A percentile compares a stretch with the other conserved stretches of the same genome.
phyloP scores from a whole-genome alignment of 2,797 vertebrate genomes.

The Scyliorhinus canicula region DNA sequence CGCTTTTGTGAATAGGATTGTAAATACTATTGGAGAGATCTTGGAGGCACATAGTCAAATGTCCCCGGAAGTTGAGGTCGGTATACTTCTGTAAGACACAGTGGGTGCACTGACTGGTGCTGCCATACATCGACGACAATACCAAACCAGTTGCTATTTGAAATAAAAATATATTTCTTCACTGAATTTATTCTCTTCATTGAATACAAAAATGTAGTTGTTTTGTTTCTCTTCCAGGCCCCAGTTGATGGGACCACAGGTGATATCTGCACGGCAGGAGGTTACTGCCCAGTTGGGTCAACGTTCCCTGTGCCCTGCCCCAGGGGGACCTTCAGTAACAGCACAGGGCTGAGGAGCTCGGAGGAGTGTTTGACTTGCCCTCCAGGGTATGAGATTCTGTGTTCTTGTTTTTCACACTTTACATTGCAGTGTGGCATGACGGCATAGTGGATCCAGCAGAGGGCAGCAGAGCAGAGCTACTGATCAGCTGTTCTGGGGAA shows the following conservation, averaged over 20 bases:
- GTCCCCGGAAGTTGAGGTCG: neutral
- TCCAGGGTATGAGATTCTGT: constrained; percentile 60
- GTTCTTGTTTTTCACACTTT: neutral
- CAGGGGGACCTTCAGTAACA: constrained; percentile 71
- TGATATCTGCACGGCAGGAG: constrained; percentile 63
- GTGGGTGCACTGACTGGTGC: neutral
- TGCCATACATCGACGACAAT: neutral
- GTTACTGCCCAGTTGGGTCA: constrained; percentile 63
- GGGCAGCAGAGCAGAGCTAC: too few relatives aligned
- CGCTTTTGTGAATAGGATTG: neutral
- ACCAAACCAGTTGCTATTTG: neutral
- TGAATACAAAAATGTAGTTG: constrained; percentile 11
- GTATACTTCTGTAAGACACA: neutral
- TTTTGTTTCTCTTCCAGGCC: constrained; percentile 52
- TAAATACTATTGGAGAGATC: neutral
- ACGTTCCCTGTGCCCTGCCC: constrained; percentile 68
- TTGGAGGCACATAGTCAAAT: neutral
- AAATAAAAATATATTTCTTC: neutral
- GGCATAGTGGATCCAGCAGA: too few relatives aligned
- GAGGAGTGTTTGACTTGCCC: constrained; percentile 70
- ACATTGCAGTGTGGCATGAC: neutral
- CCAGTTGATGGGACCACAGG: constrained; percentile 67
- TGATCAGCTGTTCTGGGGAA: too few relatives aligned
- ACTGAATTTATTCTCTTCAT: neutral
- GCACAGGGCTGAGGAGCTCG: constrained; percentile 57